Base-by-base conservation (phyloP, 2,113 vertebrate genomes). In the Tragelaphus strepsiceros region DNA sequence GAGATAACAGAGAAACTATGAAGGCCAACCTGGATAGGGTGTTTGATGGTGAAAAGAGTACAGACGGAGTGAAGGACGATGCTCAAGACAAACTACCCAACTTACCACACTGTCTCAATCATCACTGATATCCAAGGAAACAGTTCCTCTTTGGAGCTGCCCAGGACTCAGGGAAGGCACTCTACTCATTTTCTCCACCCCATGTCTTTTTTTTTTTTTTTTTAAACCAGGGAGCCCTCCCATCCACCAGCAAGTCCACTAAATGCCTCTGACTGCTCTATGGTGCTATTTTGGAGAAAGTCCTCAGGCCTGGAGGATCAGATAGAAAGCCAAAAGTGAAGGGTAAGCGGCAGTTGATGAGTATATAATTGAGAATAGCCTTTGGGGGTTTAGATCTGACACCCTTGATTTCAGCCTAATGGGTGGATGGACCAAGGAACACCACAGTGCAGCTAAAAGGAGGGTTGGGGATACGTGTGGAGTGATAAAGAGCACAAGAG, bases 221-320 rank as follows among this genome's bases (percentile, higher is more conserved):
- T 39, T 71, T 39, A 0, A 43, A 43, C 6, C 11, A 5, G 5
- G 21, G 11, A 86, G 24, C 35, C 17, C 3, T 93, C 10, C 3
- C 24, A 4, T 46, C 54, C 49, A 89, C n/a, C 16, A 54, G 24
- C 32, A 67, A 77, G 39, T 30, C 24, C 17, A 59, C 26, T 85
- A 46, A 59, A 21, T 17, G 3, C 54, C 43, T 78, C 88, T 80
- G 30, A 32, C 15, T 58, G 30, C 39, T 80, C 17, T 90, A 39
- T 28, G 43, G 64, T 59, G 32, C 32, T 89, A 6, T 96, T 91
- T 89, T 80, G 51, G 46, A 92, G 22, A 88, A 90, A 64, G 5
- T 51, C 26, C 43, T 53, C 14, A 78, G 84, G 43, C 16, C 32
- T 26, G 92, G n/a, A 87, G 2, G 15, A 24, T 78, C 35, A 53